Evolutionary conservation across 2,113 vertebrate species (phyloP).

Genomic region (Emydura subglobosa): DNA sequence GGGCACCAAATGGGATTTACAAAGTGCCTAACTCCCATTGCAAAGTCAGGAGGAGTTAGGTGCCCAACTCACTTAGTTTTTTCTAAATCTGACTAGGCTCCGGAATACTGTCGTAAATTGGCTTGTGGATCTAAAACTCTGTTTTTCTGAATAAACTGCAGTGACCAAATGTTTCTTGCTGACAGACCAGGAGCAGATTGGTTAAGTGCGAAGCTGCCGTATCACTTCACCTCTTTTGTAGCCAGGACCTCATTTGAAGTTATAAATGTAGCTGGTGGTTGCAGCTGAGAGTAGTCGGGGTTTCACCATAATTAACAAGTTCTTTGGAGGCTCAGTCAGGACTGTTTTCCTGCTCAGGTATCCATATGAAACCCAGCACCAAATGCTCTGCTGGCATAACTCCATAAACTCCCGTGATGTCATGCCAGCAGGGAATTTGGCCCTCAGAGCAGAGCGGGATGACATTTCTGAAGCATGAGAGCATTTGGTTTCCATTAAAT

Average conservation of each 20-base stretch:
- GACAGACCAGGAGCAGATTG: constrained; percentile 51
- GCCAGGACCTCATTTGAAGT: constrained; percentile 21
- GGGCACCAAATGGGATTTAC: neutral
- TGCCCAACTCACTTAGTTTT: neutral
- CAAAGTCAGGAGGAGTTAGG: neutral
- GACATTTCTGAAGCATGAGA: neutral
- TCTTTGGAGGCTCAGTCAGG: constrained; percentile 27
- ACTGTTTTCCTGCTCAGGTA: neutral
- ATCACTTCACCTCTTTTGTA: neutral
- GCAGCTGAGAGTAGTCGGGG: neutral
- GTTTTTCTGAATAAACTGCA: constrained; percentile 54
- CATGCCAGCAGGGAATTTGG: neutral
- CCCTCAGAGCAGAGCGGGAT: neutral
- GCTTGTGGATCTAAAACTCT: constrained; percentile 45
- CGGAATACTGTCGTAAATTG: neutral
- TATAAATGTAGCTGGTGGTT: constrained; percentile 13
- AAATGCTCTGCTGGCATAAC: neutral
- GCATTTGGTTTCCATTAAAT: neutral
- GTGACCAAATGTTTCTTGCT: constrained; percentile 57
- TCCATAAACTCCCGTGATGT: neutral
- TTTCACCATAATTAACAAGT: constrained; percentile 41
- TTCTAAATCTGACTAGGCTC: neutral
- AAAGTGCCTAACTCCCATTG: neutral
- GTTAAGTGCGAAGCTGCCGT: constrained; percentile 35
- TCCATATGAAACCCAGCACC: neutral